These are phyloP conservation scores for Crocidura indochinensis DNA, from an alignment of 2,797 vertebrate genomes.

Conservation along the genomic window DNA sequence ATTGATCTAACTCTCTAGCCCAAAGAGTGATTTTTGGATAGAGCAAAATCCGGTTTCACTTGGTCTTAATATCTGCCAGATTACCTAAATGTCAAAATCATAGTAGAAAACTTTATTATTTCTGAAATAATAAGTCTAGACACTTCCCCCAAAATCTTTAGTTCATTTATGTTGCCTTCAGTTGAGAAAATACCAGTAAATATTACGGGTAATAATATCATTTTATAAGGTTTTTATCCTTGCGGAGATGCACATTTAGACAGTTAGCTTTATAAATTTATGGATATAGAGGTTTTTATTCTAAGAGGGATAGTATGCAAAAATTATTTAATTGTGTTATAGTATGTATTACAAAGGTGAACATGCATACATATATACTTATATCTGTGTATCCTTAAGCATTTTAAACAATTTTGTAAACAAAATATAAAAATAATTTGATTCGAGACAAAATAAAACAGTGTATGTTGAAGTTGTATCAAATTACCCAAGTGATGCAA, in stretches of 20 bases:
- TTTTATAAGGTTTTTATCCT: too few relatives aligned
- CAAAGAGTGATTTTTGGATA: constrained; percentile 28
- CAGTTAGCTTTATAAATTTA: too few relatives aligned
- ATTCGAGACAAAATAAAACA: neutral
- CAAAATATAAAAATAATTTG: neutral
- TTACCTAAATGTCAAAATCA: neutral
- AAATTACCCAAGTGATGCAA: neutral
- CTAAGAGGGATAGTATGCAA: neutral
- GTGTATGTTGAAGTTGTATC: neutral
- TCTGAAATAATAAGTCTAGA: neutral
- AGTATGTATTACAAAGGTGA: constrained; percentile 2
- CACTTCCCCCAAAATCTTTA: neutral
- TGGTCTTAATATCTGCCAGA: neutral
- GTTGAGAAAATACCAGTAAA: too few relatives aligned
- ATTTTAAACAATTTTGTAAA: neutral
- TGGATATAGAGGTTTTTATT: neutral
- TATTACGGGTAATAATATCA: too few relatives aligned
- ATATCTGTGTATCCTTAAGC: neutral
- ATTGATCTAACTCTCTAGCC: too few relatives aligned
- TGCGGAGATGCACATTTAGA: too few relatives aligned
- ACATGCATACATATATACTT: neutral
- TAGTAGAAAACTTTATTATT: neutral
- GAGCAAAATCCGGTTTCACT: neutral
- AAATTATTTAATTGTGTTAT: neutral
- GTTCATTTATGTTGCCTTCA: neutral